Evolutionary conservation across 2,888 invertebrate genomes (phyloP).

Genomic region (Macrosoma leucophasiata): DNA sequence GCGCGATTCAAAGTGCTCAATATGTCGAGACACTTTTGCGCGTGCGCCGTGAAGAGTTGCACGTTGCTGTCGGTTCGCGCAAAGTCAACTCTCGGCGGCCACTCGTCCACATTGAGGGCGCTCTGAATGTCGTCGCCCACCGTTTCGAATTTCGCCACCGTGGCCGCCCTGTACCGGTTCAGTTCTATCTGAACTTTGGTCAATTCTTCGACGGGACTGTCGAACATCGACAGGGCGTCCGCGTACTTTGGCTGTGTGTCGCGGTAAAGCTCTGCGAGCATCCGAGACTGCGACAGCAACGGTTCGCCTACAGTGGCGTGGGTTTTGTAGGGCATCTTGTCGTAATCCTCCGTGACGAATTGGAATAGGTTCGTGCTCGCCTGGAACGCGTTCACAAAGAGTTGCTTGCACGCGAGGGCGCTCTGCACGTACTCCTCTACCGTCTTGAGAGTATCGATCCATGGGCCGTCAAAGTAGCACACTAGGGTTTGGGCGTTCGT

Average conservation of each 20-base stretch:
- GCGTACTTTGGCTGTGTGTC: constrained; percentile 1
- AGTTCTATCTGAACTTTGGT: neutral
- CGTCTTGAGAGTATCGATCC: constrained; percentile 1
- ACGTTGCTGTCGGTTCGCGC: no score
- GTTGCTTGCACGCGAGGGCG: constrained; percentile 2
- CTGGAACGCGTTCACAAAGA: constrained; percentile 1
- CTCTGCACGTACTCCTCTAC: constrained; percentile 2
- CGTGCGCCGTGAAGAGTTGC: no score
- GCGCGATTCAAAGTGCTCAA: no score
- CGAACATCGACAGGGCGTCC: neutral
- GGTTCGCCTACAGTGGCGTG: neutral
- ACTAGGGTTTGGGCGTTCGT: neutral
- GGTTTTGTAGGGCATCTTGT: neutral
- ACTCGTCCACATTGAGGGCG: neutral
- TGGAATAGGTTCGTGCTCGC: neutral
- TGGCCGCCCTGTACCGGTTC: constrained; percentile 1
- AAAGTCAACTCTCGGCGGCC: no score
- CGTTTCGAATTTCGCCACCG: neutral
- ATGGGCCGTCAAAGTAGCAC: constrained; percentile 1
- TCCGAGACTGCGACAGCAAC: constrained; percentile 1
- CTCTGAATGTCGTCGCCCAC: constrained; percentile 1
- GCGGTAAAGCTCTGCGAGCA: neutral
- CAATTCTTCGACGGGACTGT: no score
- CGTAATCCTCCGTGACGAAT: constrained; percentile 1
- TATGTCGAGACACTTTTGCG: no score